Percentiles rank a stretch among this genome's conserved stretches.
Conservation (phyloP, 2,888 invertebrate genomes). For the Leptinotarsa tumamoca region DNA sequence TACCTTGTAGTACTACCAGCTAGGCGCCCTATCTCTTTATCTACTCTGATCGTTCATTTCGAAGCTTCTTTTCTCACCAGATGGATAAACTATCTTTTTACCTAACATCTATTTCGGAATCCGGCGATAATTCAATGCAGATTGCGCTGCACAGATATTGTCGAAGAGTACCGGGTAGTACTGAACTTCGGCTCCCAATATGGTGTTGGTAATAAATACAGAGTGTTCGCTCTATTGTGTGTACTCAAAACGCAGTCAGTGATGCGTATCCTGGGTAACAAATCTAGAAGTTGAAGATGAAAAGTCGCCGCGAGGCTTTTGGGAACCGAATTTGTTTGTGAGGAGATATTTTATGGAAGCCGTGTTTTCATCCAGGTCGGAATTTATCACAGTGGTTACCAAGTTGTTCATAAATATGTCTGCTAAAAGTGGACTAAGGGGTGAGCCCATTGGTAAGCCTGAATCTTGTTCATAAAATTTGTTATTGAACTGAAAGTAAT, state of each 20-base stretch:
- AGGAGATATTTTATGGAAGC: too few species aligned
- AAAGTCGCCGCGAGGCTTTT: background rate
- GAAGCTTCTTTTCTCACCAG: conserved; percentile 41
- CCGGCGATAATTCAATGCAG: conserved; percentile 1
- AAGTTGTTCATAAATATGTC: too few species aligned
- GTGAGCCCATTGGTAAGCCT: too few species aligned
- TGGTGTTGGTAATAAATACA: conserved; percentile 4
- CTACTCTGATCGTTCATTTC: conserved; percentile 43
- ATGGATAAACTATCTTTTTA: conserved; percentile 24
- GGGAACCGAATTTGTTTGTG: too few species aligned
- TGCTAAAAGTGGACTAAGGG: too few species aligned
- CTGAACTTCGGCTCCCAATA: background rate
- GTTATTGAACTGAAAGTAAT: too few species aligned
- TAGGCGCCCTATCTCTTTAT: conserved; percentile 59
- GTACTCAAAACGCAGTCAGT: background rate
- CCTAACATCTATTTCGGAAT: conserved; percentile 8
- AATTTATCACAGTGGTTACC: too few species aligned
- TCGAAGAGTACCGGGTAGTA: conserved; percentile 2
- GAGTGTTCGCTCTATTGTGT: conserved; percentile 8
- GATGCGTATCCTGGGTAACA: conserved; percentile 11
- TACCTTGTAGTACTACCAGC: conserved; percentile 63
- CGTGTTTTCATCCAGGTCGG: too few species aligned
- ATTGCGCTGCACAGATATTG: conserved; percentile 9
- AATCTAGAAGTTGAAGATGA: background rate
- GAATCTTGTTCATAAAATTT: too few species aligned